Evolutionary conservation across 2,888 invertebrate genomes (phyloP).

Genomic region (Spodoptera littoralis): DNA sequence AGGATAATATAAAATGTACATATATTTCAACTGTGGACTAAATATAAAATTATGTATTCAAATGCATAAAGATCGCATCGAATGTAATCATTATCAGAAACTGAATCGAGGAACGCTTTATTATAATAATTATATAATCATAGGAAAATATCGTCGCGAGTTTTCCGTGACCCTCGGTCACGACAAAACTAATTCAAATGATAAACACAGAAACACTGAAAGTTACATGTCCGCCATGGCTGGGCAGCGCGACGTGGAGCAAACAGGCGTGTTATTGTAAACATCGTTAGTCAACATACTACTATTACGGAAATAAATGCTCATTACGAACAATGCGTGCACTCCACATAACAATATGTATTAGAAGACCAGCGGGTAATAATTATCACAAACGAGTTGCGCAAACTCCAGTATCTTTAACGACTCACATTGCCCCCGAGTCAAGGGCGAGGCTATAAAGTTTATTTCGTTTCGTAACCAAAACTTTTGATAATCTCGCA

Average conservation of each 20-base stretch:
- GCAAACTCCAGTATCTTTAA: slow-evolving; percentile 54
- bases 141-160: slow-evolving; percentile 17
- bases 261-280: slow-evolving; percentile 19
- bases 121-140: slow-evolving; percentile 17
- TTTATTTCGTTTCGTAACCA: slow-evolving; percentile 49
- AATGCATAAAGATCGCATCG: background rate
- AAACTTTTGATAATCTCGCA: slow-evolving; percentile 57
- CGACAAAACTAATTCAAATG: slow-evolving; percentile 51
- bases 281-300: slow-evolving; percentile 21
- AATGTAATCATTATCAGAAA: slow-evolving; percentile 20
- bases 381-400: slow-evolving; percentile 45
- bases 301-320: slow-evolving; percentile 13
- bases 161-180: slow-evolving; percentile 50
- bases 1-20: background rate
- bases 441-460: slow-evolving; percentile 59
- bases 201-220: slow-evolving; percentile 44
- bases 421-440: slow-evolving; percentile 52
- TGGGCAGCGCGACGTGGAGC: background rate
- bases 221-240: slow-evolving; percentile 7
- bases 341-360: slow-evolving; percentile 19
- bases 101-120: slow-evolving; percentile 6
- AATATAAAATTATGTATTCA: slow-evolving; percentile 2
- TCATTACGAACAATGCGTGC: slow-evolving; percentile 15
- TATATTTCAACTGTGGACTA: slow-evolving; percentile 2
- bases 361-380: slow-evolving; percentile 25